Percentiles rank a stretch among this genome's conserved stretches.
These are phyloP conservation scores for Drosophila acutilabella DNA, from an alignment of 2,888 invertebrate genomes.

Conservation along the genomic window DNA sequence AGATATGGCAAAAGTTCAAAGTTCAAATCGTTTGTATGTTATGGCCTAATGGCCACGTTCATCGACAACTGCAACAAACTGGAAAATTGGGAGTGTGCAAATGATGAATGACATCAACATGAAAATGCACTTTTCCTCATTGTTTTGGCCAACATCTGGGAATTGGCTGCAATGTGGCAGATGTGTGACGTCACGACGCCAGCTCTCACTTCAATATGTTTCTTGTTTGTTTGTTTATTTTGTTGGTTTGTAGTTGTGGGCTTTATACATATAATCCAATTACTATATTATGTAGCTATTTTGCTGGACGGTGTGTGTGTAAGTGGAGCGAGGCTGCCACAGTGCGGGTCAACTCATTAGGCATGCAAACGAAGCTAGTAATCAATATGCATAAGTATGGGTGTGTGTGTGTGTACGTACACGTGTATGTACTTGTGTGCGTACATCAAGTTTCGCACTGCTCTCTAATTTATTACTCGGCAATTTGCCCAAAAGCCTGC, in stretches of 20 bases:
- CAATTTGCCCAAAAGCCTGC: constrained; percentile 74
- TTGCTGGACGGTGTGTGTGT: constrained; percentile 36
- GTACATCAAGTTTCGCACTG: constrained; percentile 37
- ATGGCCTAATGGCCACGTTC: constrained; percentile 11
- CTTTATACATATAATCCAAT: constrained; percentile 49
- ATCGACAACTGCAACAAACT: constrained; percentile 1
- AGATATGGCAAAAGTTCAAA: constrained; percentile 31
- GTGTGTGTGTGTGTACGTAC: background rate
- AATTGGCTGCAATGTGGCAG: constrained; percentile 11
- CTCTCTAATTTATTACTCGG: constrained; percentile 64
- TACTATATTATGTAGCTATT: constrained; percentile 28
- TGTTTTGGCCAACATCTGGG: background rate
- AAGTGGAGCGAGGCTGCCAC: constrained; percentile 43
- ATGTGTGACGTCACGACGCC: constrained; percentile 28
- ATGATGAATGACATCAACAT: constrained; percentile 47
- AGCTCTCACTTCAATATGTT: constrained; percentile 7
- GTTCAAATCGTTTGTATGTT: constrained; percentile 13
- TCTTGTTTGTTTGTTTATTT: constrained; percentile 12
- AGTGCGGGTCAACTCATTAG: constrained; percentile 36
- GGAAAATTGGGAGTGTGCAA: constrained; percentile 16
- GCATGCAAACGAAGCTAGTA: constrained; percentile 40
- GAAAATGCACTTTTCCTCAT: constrained; percentile 41
- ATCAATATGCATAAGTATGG: constrained; percentile 15
- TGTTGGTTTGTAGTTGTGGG: constrained; percentile 1
- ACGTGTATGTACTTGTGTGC: constrained; percentile 8